phyloP scores from a whole-genome alignment of 2,888 invertebrate genomes.

The Nomada ruficornis region DNA sequence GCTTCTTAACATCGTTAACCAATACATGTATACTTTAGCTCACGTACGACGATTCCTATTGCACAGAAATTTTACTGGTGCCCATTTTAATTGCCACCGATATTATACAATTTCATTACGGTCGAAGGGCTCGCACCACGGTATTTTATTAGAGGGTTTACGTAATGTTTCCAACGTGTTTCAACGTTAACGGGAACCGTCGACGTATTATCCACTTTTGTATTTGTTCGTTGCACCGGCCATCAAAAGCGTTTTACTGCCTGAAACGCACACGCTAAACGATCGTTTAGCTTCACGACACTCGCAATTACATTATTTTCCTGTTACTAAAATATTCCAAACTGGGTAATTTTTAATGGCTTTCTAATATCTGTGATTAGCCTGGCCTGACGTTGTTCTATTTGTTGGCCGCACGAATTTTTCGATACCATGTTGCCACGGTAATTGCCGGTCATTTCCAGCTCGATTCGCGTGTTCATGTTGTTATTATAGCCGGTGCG shows the following conservation, averaged over 20 bases:
- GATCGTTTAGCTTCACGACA: conserved; percentile 27
- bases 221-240: not conserved
- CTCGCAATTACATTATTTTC: conserved; percentile 26
- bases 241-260: conserved; percentile 19
- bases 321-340: conserved; percentile 31
- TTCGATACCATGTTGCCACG: not conserved
- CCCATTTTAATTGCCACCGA: not conserved
- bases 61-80: conserved; percentile 8
- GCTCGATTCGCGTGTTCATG: conserved; percentile 9
- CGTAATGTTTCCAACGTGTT: not conserved
- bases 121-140: not conserved
- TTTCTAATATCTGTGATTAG: conserved; percentile 36
- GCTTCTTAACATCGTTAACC: not conserved
- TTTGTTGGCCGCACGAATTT: conserved; percentile 6
- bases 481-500: not conserved
- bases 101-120: conserved; percentile 10
- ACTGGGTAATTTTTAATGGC: conserved; percentile 28
- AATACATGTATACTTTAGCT: too few species aligned
- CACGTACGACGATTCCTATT: too few species aligned
- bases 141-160: not conserved
- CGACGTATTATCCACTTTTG: conserved; percentile 6
- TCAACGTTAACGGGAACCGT: not conserved
- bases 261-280: conserved; percentile 21
- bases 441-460: conserved; percentile 22
- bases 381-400: conserved; percentile 6